A percentile compares a stretch with the other conserved stretches of the same genome.
phyloP scores from a whole-genome alignment of 1,140 invertebrate species.

The Xylocopa sonorina region DNA sequence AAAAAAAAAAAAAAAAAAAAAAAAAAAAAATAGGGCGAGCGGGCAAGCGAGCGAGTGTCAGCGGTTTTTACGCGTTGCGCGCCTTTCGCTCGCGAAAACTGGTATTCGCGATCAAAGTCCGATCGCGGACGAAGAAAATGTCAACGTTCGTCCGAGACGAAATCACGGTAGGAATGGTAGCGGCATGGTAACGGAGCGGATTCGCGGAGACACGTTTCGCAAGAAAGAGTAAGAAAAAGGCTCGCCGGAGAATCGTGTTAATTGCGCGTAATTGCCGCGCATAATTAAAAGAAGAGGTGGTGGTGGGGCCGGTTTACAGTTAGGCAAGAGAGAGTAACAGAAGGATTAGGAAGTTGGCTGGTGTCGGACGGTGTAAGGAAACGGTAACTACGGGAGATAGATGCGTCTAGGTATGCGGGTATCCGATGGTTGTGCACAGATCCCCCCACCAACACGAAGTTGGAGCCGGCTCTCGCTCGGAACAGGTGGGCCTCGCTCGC shows the following conservation, averaged over 20 bases:
- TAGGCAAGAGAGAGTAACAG: constrained; percentile 14
- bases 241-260: constrained; percentile 11
- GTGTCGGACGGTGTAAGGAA: no score
- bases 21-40: background rate
- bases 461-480: constrained; percentile 58
- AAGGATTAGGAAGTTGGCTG: background rate
- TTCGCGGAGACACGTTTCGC: background rate
- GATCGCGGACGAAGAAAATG: background rate
- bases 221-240: background rate
- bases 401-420: no score
- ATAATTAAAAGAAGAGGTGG: no score
- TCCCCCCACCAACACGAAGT: constrained; percentile 53
- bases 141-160: background rate
- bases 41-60: background rate
- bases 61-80: background rate
- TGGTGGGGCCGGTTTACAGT: constrained; percentile 52
- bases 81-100: constrained; percentile 19
- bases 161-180: no score
- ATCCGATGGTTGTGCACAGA: constrained; percentile 23
- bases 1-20: background rate
- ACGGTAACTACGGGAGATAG: no score
- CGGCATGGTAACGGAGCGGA: no score
- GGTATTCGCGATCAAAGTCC: background rate
- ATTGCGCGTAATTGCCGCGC: constrained; percentile 35
- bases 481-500: constrained; percentile 73